phyloP scores from a whole-genome alignment of 2,888 invertebrate genomes.

The Monopis laevigella region DNA sequence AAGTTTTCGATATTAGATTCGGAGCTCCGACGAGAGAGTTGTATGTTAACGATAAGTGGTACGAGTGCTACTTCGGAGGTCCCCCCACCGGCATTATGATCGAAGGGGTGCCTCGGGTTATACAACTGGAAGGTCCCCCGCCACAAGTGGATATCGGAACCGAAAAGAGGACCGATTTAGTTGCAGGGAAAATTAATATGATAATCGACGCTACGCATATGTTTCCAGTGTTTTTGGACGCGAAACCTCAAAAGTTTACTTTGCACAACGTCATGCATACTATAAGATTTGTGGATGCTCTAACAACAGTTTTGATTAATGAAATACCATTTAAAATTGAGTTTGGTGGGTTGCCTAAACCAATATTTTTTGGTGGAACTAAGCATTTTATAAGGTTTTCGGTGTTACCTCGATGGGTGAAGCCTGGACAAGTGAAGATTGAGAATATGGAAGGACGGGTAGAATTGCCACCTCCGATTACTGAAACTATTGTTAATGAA shows the following conservation, averaged over 20 bases:
- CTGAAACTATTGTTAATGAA: too few species aligned
- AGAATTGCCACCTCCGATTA: neutral
- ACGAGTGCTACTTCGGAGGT: conserved; percentile 93
- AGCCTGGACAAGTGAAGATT: conserved; percentile 76
- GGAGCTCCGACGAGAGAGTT: conserved; percentile 94
- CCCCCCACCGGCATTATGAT: conserved; percentile 84
- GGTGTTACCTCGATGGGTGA: conserved; percentile 76
- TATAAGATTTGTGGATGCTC: conserved; percentile 81
- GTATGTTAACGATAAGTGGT: conserved; percentile 88
- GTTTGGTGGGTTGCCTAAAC: conserved; percentile 86
- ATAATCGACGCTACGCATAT: conserved; percentile 83
- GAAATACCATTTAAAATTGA: conserved; percentile 81
- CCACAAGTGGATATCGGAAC: conserved; percentile 94
- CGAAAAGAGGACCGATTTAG: conserved; percentile 79
- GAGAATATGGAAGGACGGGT: conserved; percentile 75
- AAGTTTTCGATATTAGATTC: conserved; percentile 80
- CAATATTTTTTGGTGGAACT: conserved; percentile 75
- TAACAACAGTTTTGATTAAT: conserved; percentile 81
- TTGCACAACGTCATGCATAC: conserved; percentile 78
- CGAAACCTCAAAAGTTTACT: conserved; percentile 82
- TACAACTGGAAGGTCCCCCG: conserved; percentile 89
- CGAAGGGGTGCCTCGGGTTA: conserved; percentile 77
- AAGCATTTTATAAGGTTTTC: conserved; percentile 86
- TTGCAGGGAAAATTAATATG: conserved; percentile 84
- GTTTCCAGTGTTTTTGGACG: conserved; percentile 84